phyloP scores from a whole-genome alignment of 2,888 invertebrate species.

The Cremastobaeus sp. region DNA sequence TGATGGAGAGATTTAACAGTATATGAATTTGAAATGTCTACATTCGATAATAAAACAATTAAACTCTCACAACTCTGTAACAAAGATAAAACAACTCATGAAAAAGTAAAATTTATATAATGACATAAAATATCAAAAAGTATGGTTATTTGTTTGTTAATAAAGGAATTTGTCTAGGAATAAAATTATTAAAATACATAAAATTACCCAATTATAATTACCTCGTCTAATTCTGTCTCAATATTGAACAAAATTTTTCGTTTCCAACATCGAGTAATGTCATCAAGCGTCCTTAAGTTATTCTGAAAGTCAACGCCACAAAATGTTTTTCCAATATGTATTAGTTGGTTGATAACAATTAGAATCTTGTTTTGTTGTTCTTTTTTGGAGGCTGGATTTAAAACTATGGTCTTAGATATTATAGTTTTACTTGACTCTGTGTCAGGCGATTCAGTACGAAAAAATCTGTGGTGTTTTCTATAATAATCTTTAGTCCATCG shows the following conservation, averaged over 20 bases:
- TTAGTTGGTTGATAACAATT: background rate
- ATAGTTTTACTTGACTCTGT: background rate
- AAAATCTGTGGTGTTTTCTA: constrained; percentile 23
- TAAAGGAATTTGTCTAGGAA: no score
- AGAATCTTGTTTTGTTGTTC: constrained; percentile 2
- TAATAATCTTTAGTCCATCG: constrained; percentile 49
- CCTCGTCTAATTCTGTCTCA: no score
- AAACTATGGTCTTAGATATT: background rate
- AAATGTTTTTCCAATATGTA: background rate
- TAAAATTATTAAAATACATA: no score
- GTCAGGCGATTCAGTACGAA: background rate
- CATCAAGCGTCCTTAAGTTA: background rate
- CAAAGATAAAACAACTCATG: no score
- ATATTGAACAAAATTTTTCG: background rate
- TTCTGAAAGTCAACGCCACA: constrained; percentile 4
- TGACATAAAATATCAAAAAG: no score
- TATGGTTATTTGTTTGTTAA: no score
- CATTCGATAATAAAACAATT: no score
- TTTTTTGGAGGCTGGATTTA: background rate
- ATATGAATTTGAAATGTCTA: no score
- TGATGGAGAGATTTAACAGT: no score
- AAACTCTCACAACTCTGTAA: no score
- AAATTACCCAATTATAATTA: no score
- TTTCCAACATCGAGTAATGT: background rate
- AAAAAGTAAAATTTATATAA: no score